Evolutionary conservation across 1,140 invertebrate genomes (phyloP), one percentile per base, ranked within the genome.

Genomic region (Drosophila carrolli): DNA sequence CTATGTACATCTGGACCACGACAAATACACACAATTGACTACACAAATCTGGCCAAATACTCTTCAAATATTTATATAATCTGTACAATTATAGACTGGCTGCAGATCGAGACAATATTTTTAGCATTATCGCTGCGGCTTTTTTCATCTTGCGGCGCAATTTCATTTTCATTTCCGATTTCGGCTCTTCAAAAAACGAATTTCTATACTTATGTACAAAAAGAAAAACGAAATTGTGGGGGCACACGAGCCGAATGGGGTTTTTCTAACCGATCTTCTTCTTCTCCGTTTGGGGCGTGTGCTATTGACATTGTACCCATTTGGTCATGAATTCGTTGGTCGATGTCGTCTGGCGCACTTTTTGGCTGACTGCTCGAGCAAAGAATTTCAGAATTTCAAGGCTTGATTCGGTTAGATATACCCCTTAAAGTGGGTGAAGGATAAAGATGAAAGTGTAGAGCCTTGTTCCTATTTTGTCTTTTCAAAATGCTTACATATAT

Each of bases 31-130:
- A 37, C 27, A 50, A 13, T 10, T 27, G 37, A 32, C 16, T 62
- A 48, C 43, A 59, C 32, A 54, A 58, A 46, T 66, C 47, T 43
- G 44, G 54, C 29, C 48, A 75, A 78, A 75, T 74, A 50, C 68
- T 58, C 46, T 63, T 43, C 62, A 82, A 86, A 88, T 88, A 86
- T 86, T 86, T 86, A 86, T 86, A 82, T 79, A 88, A 82, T 72
- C 76, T 41, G 76, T 83, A 83, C 72, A 88, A 79, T 83, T 88
- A 83, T 89, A 86, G 75, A 63, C 70, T 53, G 65, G 56, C 61
- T 75, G 46, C 65, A 63, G 70, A 78, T 61, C 62, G 58, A 16
- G 48, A 48, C 62, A 72, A 83, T 86, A 88, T 88, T 88, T 86
- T 76, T 88, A 79, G 83, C 68, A 66, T 35, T 77, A 62, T 70